Conservation (phyloP, 2,113 vertebrate genomes). For the Python bivittatus region DNA sequence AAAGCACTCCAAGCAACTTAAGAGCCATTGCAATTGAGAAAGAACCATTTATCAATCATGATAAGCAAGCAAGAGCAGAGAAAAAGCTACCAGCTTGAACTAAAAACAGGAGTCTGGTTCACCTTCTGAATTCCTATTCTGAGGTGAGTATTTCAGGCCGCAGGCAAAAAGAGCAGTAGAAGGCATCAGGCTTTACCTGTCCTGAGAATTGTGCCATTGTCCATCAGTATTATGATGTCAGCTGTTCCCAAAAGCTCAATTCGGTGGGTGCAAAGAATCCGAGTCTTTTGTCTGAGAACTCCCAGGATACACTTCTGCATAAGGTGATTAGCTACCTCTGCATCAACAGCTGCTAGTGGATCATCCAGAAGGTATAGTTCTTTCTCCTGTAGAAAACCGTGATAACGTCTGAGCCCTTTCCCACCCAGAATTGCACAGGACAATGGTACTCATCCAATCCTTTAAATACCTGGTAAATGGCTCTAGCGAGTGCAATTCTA, state of each 20-base stretch:
- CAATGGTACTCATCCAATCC: neutral
- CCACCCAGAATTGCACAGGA: neutral
- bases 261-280: slow-evolving; percentile 94
- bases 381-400: slow-evolving; percentile 80
- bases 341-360: slow-evolving; percentile 92
- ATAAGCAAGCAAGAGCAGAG: neutral
- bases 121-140: neutral
- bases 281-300: slow-evolving; percentile 83
- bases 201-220: slow-evolving; percentile 82
- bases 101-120: neutral
- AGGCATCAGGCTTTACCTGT: slow-evolving; percentile 73
- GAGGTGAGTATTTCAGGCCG: neutral
- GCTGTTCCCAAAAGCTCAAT: slow-evolving; percentile 85
- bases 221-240: slow-evolving; percentile 85
- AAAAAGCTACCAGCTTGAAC: neutral
- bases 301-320: slow-evolving; percentile 88
- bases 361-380: slow-evolving; percentile 94
- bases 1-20: neutral
- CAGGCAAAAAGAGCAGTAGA: slow-evolving; percentile 14
- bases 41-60: neutral
- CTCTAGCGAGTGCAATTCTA: slow-evolving; percentile 90
- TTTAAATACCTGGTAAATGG: slow-evolving; percentile 88
- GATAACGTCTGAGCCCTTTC: neutral
- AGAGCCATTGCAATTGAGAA: neutral
- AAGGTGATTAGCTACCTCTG: slow-evolving; percentile 90